phyloP scores from a whole-genome alignment of 1,140 invertebrate species.

The Papilio xuthus region DNA sequence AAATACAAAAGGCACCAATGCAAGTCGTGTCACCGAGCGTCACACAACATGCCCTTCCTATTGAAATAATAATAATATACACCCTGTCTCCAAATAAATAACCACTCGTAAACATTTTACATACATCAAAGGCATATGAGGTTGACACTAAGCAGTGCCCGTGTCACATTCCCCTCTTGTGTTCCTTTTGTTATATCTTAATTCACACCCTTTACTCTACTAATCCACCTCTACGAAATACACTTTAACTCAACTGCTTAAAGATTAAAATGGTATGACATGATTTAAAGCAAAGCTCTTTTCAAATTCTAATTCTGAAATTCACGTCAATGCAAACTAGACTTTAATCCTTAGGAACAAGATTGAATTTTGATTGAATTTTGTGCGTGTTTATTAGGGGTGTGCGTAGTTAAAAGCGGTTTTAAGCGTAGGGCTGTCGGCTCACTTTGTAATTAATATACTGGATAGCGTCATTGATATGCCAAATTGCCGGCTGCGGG shows the following conservation, averaged over 20 bases:
- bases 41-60: slow-evolving; percentile 22
- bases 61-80: slow-evolving; percentile 29
- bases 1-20: slow-evolving; percentile 2
- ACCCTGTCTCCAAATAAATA: slow-evolving; percentile 57
- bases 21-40: slow-evolving; percentile 17
- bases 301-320: slow-evolving; percentile 60
- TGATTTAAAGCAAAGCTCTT: slow-evolving; percentile 41
- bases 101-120: slow-evolving; percentile 59
- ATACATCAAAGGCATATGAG: slow-evolving; percentile 72
- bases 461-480: slow-evolving; percentile 71
- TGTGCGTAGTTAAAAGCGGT: slow-evolving; percentile 67
- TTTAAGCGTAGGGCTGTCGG: slow-evolving; percentile 60
- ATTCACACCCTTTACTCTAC: slow-evolving; percentile 74
- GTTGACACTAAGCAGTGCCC: slow-evolving; percentile 73
- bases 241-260: slow-evolving; percentile 39
- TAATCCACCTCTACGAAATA: slow-evolving; percentile 15
- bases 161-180: slow-evolving; percentile 70
- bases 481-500: slow-evolving; percentile 64
- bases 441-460: slow-evolving; percentile 76
- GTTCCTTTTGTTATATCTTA: slow-evolving; percentile 74
- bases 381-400: slow-evolving; percentile 53
- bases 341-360: slow-evolving; percentile 43
- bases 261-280: slow-evolving; percentile 42
- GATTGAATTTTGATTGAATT: slow-evolving; percentile 42
- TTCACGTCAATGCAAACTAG: slow-evolving; percentile 41